These are phyloP conservation scores for Diaperis boleti DNA, from an alignment of 2,888 invertebrate genomes.

Conservation along the genomic window DNA sequence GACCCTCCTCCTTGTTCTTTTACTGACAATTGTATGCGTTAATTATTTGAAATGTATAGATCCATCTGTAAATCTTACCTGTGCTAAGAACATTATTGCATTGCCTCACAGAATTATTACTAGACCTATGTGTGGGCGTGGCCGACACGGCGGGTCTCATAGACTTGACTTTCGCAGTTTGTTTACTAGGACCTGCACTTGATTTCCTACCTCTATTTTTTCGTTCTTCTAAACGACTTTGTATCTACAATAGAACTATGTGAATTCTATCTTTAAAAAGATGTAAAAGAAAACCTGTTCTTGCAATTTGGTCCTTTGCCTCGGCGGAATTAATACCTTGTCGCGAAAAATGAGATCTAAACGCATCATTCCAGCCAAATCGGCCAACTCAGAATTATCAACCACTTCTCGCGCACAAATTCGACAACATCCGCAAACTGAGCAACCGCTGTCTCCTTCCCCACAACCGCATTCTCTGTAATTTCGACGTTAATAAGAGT, in stretches of 20 bases:
- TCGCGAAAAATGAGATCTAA: conserved; percentile 69
- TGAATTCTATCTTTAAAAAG: not conserved
- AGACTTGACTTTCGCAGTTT: conserved; percentile 58
- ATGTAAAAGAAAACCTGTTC: conserved; percentile 66
- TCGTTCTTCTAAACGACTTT: conserved; percentile 71
- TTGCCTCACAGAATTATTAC: conserved; percentile 58
- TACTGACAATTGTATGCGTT: no score
- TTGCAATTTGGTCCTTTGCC: conserved; percentile 70
- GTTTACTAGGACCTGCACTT: conserved; percentile 62
- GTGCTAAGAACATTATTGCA: conserved; percentile 54
- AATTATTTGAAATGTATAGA: no score
- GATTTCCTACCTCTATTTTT: conserved; percentile 67
- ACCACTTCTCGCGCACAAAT: conserved; percentile 82
- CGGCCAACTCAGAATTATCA: conserved; percentile 70
- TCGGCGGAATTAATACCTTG: conserved; percentile 64
- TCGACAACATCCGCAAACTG: conserved; percentile 92
- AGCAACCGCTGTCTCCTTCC: conserved; percentile 94
- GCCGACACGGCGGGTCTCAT: conserved; percentile 51
- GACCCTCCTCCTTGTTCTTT: conserved; percentile 66
- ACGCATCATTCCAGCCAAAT: conserved; percentile 70
- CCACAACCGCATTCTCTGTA: conserved; percentile 93
- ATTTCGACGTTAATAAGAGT: not conserved
- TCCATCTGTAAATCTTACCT: conserved; percentile 47
- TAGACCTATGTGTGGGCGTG: conserved; percentile 58
- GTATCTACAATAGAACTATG: conserved; percentile 56